Conservation (phyloP, 2,797 vertebrate species). For the Psittacula echo region DNA sequence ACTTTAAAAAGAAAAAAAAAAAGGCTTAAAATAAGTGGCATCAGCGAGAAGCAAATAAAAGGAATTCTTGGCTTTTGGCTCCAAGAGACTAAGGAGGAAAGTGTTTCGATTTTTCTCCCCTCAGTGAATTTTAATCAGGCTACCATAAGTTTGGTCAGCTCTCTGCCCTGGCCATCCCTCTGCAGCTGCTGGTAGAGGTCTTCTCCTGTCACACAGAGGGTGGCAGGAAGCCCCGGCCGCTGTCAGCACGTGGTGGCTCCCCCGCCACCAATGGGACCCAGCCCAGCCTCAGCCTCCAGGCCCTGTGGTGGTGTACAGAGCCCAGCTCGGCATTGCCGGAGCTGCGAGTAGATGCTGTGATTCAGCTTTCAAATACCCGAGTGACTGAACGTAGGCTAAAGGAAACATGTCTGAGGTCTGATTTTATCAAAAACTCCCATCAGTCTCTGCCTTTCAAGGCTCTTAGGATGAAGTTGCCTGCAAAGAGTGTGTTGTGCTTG, state of each 20-base stretch:
- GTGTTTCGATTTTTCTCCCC: not conserved
- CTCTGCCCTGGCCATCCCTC: not conserved
- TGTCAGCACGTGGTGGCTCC: not conserved
- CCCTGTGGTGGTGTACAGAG: not conserved
- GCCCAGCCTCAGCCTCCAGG: not conserved
- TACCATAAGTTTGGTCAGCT: not conserved
- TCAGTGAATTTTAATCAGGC: not conserved
- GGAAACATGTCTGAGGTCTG: not conserved
- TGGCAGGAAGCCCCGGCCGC: rapidly evolving
- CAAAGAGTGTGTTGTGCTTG: not conserved
- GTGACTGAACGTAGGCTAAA: not conserved
- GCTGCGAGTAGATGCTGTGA: not conserved
- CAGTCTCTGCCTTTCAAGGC: slow-evolving; percentile 25
- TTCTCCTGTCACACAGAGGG: not conserved
- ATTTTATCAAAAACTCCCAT: slow-evolving; percentile 29
- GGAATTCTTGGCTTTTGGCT: not conserved
- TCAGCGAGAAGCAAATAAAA: not conserved
- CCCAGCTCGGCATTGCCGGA: rapidly evolving
- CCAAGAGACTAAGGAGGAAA: not conserved
- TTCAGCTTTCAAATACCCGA: not conserved
- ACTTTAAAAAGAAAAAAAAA: not conserved
- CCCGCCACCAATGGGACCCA: not conserved
- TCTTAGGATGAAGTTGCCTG: slow-evolving; percentile 28
- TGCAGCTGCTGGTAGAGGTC: not conserved
- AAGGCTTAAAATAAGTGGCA: not conserved